Evolutionary conservation across 64 coral and sea anemone genomes (phyloP).

Genomic region (Acropora tenuis): DNA sequence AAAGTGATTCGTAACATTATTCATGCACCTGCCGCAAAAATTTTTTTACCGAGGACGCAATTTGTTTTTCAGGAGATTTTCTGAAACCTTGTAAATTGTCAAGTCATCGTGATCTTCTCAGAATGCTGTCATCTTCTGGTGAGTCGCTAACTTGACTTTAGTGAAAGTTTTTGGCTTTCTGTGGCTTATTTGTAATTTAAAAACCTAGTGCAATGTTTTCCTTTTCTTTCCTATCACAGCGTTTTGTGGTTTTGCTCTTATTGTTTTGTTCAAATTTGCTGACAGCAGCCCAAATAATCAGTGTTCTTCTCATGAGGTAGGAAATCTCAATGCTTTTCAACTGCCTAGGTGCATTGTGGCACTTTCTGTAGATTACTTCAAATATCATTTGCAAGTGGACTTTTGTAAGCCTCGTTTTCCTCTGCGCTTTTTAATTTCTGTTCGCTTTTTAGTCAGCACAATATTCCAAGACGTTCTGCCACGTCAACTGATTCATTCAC

Average conservation of each 20-base stretch:
- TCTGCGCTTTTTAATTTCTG: no score
- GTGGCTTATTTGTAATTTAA: no score
- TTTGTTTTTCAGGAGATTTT: not conserved
- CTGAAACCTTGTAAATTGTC: not conserved
- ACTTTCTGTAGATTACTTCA: no score
- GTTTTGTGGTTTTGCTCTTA: not conserved
- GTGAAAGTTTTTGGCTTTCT: no score
- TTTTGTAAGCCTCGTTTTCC: no score
- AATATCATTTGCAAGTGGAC: no score
- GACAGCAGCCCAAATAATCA: not conserved
- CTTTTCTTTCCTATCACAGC: not conserved
- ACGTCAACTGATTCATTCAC: no score
- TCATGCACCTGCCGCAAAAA: not conserved
- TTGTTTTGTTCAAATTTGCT: not conserved
- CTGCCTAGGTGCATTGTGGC: no score
- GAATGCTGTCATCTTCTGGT: not conserved
- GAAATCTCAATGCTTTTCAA: no score
- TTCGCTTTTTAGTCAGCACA: no score
- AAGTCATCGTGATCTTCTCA: not conserved
- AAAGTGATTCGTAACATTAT: not conserved
- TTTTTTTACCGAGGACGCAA: not conserved
- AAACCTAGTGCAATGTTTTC: not conserved
- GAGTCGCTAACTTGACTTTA: not conserved
- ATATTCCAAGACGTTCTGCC: no score
- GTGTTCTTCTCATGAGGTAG: not conserved